Evolutionary conservation across 2,113 vertebrate species (phyloP), one percentile per base, ranked within the genome.

Genomic region (Gallinago undulata): DNA sequence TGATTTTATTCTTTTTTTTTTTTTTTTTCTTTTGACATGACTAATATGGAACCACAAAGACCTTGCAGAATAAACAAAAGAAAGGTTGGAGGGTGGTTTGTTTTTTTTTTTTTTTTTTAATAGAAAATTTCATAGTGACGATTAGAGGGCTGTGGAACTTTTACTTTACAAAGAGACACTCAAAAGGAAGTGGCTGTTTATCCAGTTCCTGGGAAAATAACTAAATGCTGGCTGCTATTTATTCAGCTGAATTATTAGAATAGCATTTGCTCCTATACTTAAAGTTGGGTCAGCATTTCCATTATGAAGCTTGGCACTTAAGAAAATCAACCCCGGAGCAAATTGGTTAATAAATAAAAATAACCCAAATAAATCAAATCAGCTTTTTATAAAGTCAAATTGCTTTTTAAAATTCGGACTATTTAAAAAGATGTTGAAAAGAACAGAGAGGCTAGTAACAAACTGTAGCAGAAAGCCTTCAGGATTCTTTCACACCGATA

Each of bases 201-300:
- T 98, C 95, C 94, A 97, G 93, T 97, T 98, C 97, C 98, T 98
- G 98, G 97, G 98, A 98, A 98, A 98, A 98, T 98, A 98, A 98
- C 96, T 95, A 97, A 97, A 97, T 97, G 95, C 93, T 96, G 87
- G 68, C 95, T 94, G 93, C 90, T 98, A 98, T 98, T 98, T 98
- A 96, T 98, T 98, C 98, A 98, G 98, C 98, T 98, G 98, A 98
- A 87, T 96, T 97, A 97, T 97, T 97, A 96, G 96, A 98, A 94
- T 35, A 70, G 93, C 76, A 57, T 91, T 98, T 88, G 85, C 90
- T 96, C 81, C 93, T 45, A 11, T 45, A 79, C 67, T 89, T 63
- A 62, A 79, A 79, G 75, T 84, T 93, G 91, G 96, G 96, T 97
- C 96, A 97, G 97, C 93, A 89, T 95, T 97, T 97, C 89, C 91